phyloP scores from a whole-genome alignment of 2,888 invertebrate species.

The Netelia melanura region DNA sequence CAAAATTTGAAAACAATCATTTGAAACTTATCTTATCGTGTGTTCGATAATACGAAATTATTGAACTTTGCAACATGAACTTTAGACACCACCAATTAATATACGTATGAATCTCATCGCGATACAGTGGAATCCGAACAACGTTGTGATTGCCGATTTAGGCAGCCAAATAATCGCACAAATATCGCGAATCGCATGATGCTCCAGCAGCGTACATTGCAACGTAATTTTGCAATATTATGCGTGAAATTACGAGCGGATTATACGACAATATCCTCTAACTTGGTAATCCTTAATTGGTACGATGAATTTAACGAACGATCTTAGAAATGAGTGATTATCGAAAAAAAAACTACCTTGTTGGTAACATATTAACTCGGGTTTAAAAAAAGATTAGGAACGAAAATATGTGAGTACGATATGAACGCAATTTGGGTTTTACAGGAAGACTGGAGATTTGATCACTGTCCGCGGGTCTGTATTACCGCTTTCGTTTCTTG shows the following conservation, averaged over 20 bases:
- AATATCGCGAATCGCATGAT: background rate
- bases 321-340: background rate
- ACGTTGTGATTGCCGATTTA: no score
- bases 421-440: conserved; percentile 29
- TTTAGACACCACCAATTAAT: background rate
- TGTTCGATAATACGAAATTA: conserved; percentile 5
- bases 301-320: conserved; percentile 17
- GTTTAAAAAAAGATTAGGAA: conserved; percentile 20
- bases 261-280: no score
- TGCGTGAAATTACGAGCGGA: no score
- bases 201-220: no score
- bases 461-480: background rate
- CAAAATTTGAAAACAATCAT: background rate
- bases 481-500: conserved; percentile 73
- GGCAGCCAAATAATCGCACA: background rate
- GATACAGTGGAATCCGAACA: background rate
- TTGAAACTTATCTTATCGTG: conserved; percentile 14
- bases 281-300: background rate
- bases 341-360: conserved; percentile 8
- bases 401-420: conserved; percentile 25
- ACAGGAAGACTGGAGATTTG: conserved; percentile 13
- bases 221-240: no score
- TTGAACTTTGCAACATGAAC: background rate
- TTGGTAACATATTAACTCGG: background rate
- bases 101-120: background rate